Evolutionary conservation across 2,113 vertebrate species (phyloP), one percentile per base, ranked within the genome.

Genomic region (Baryphthengus martii): DNA sequence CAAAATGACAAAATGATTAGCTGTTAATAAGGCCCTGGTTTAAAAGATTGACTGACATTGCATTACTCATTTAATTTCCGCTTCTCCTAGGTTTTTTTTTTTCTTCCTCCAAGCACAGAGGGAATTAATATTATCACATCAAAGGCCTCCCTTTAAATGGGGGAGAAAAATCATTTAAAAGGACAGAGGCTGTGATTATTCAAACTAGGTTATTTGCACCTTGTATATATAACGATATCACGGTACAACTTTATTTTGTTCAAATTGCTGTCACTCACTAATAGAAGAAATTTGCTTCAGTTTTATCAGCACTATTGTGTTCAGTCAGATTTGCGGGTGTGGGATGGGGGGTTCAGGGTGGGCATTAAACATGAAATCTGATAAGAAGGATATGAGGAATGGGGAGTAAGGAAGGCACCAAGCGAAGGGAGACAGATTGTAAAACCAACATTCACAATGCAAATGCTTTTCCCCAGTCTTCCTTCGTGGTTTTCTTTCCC

Each of bases 111-210:
- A 97, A 98, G 97, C 98, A 98, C 97, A 97, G 97, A 97, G 98
- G 98, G 99, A 99, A 99, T 99, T 99, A 99, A 98, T 98, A 99
- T 99, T 98, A 99, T 99, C 99, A 99, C 98, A 99, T 99, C 98
- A 99, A 99, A 99, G 98, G 96, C 98, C 98, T 98, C 97, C 97
- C 98, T 98, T 97, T 99, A 98, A 99, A 99, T 98, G 98, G 98
- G 97, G 97, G 96, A 98, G 96, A 98, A 98, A 98, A 99, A 98
- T 99, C 97, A 99, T 99, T 99, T 99, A 99, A 99, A 99, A 98
- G 99, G 99, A 99, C 99, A 98, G 98, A 98, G 98, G 97, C 98
- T 97, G 98, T 98, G 99, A 99, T 99, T 99, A 99, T 99, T 99
- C 98, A 99, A 98, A 99, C 98, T 97, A 98, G 98, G 98, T 98